phyloP scores from a whole-genome alignment of 2,888 invertebrate genomes.

The Hirtodrosophila alboralis region DNA sequence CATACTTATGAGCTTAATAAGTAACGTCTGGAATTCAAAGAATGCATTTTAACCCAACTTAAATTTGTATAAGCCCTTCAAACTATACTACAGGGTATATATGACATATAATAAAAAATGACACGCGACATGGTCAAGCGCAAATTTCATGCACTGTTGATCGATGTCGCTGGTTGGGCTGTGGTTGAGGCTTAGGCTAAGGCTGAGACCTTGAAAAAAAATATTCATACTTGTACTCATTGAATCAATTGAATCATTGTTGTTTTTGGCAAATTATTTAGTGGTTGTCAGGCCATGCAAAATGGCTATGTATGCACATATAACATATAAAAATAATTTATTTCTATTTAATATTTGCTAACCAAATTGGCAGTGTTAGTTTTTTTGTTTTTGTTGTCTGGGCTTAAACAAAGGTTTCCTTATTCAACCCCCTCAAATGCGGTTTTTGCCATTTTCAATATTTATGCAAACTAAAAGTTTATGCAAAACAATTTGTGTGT shows the following conservation, averaged over 20 bases:
- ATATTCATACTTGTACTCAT: constrained; percentile 47
- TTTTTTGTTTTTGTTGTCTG: constrained; percentile 29
- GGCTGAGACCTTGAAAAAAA: constrained; percentile 51
- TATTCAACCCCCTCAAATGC: constrained; percentile 10
- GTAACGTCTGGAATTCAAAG: no score
- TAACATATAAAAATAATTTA: constrained; percentile 29
- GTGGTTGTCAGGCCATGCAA: constrained; percentile 39
- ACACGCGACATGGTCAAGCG: constrained; percentile 65
- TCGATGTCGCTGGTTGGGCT: constrained; percentile 57
- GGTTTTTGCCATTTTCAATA: constrained; percentile 40
- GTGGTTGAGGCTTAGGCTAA: constrained; percentile 21
- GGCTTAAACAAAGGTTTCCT: constrained; percentile 45
- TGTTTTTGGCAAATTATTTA: constrained; percentile 67
- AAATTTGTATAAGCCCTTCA: not conserved
- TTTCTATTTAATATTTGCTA: constrained; percentile 47
- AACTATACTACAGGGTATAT: constrained; percentile 32
- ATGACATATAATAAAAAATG: constrained; percentile 38
- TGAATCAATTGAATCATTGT: constrained; percentile 36
- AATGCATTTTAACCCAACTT: no score
- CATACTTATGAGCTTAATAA: no score
- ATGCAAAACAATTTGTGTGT: constrained; percentile 43
- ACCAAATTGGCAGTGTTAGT: constrained; percentile 44
- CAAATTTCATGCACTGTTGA: constrained; percentile 70
- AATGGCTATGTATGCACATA: constrained; percentile 34
- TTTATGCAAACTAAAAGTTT: constrained; percentile 60